Evolutionary conservation across 2,797 vertebrate genomes (phyloP).

Genomic region (Sarcophilus harrisii): DNA sequence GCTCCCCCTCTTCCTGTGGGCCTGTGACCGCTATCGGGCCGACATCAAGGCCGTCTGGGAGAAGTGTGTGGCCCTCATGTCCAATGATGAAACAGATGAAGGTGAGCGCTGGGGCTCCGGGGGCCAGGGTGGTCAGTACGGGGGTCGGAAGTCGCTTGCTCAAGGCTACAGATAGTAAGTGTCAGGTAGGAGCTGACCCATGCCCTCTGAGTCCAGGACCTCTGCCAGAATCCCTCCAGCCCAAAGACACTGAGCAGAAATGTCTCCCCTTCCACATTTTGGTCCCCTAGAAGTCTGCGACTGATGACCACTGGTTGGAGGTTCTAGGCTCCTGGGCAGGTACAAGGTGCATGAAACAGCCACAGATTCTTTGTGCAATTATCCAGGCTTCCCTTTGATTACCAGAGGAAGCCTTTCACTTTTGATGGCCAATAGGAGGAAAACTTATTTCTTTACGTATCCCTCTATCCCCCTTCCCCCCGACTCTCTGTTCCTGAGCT

Average conservation of each 20-base stretch:
- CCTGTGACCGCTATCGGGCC: slow-evolving; percentile 94
- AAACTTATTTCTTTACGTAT: neutral
- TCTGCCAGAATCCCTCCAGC: neutral
- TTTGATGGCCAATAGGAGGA: neutral
- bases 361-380: neutral
- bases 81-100: slow-evolving; percentile 90
- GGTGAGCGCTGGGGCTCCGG: slow-evolving; percentile 84
- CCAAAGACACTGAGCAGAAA: neutral
- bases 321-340: neutral
- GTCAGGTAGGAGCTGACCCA: neutral
- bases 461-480: neutral
- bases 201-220: neutral
- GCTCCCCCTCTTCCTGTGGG: slow-evolving; percentile 94
- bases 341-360: neutral
- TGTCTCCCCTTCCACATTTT: neutral
- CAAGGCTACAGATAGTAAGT: neutral
- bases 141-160: neutral
- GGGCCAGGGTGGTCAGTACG: neutral
- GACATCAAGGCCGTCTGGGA: slow-evolving; percentile 93
- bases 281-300: neutral
- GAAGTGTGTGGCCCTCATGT: slow-evolving; percentile 94
- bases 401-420: neutral
- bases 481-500: neutral
- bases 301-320: neutral
- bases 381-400: neutral